phyloP scores from a whole-genome alignment of 1,140 invertebrate species.

The Neodiprion fabricii region DNA sequence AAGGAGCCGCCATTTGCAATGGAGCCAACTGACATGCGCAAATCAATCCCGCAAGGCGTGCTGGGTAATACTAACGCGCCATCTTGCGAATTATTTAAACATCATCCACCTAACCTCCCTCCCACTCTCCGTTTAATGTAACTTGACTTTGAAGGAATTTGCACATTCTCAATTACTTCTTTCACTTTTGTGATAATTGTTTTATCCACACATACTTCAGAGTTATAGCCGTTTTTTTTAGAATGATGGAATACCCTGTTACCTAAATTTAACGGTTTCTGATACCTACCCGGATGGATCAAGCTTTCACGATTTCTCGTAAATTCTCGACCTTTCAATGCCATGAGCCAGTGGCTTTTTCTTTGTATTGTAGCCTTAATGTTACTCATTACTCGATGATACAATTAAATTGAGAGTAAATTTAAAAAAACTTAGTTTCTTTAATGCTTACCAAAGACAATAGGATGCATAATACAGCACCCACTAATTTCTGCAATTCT shows the following conservation, averaged over 20 bases:
- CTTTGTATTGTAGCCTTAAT: too few relatives aligned
- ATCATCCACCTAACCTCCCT: slow-evolving; percentile 19
- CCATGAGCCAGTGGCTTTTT: too few relatives aligned
- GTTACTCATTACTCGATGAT: too few relatives aligned
- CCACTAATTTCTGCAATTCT: too few relatives aligned
- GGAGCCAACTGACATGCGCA: slow-evolving; percentile 70
- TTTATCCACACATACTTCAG: not conserved
- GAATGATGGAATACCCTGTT: slow-evolving; percentile 5
- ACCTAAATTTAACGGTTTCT: not conserved
- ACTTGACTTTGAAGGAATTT: too few relatives aligned
- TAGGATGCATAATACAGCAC: too few relatives aligned
- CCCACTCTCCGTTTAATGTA: slow-evolving; percentile 12
- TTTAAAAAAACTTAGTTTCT: too few relatives aligned
- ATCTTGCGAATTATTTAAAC: slow-evolving; percentile 47
- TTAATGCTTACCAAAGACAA: too few relatives aligned
- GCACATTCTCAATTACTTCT: slow-evolving; percentile 27
- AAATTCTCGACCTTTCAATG: too few relatives aligned
- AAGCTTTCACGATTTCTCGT: not conserved
- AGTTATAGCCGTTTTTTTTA: not conserved
- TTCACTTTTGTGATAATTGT: slow-evolving; percentile 2
- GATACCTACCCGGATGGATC: not conserved
- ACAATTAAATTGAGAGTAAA: too few relatives aligned
- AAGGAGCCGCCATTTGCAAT: slow-evolving; percentile 81
- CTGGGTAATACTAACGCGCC: slow-evolving; percentile 49
- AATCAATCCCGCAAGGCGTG: slow-evolving; percentile 63